Evolutionary conservation across 2,797 vertebrate genomes (phyloP).

Genomic region (Trematomus bernacchii): DNA sequence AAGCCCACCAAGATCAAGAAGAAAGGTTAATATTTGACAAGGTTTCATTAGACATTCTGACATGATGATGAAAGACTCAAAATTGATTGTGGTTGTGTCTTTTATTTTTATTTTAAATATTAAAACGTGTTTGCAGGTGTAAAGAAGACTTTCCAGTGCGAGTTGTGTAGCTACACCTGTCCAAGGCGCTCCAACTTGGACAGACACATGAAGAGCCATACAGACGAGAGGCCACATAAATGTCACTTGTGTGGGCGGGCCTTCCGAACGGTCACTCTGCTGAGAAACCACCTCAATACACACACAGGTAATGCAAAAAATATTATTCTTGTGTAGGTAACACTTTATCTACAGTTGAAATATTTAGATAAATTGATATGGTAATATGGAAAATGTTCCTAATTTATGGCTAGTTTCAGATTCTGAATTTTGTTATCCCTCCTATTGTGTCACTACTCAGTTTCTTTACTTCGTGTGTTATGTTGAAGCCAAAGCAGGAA

Average conservation of each 20-base stretch:
- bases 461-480: background rate
- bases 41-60: background rate
- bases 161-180: conserved; percentile 97
- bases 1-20: conserved; percentile 99
- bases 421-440: background rate
- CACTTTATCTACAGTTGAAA: background rate
- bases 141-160: conserved; percentile 98
- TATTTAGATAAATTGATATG: background rate
- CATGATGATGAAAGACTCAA: background rate
- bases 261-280: conserved; percentile 94
- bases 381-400: no score
- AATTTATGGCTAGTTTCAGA: background rate
- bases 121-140: conserved; percentile 85
- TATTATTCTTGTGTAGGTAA: background rate
- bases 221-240: conserved; percentile 96
- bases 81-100: background rate
- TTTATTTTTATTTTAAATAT: background rate
- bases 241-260: conserved; percentile 97
- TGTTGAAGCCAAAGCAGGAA: background rate
- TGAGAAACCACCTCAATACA: conserved; percentile 98
- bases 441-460: background rate
- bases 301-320: conserved; percentile 86
- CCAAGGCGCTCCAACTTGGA: conserved; percentile 95
- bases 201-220: conserved; percentile 98
- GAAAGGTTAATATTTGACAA: conserved; percentile 87